Percentiles rank a stretch among this genome's conserved stretches.
These are phyloP conservation scores for Tineola bisselliella DNA, from an alignment of 2,888 invertebrate species.

Conservation along the genomic window DNA sequence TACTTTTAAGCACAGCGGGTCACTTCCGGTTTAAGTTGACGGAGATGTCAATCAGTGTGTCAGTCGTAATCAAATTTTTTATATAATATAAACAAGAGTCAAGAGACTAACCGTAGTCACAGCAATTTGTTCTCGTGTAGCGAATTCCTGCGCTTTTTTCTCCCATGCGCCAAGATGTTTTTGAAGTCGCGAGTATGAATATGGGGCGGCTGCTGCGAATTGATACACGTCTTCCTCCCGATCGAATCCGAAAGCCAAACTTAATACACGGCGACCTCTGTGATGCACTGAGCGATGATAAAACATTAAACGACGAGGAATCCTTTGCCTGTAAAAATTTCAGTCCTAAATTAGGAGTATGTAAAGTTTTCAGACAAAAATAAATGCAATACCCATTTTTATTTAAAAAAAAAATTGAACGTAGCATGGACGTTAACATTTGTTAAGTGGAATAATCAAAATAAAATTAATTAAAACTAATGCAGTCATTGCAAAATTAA, in stretches of 20 bases:
- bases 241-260: slow-evolving; percentile 94
- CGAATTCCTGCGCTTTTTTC: slow-evolving; percentile 72
- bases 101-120: slow-evolving; percentile 66
- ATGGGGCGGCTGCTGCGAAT: slow-evolving; percentile 93
- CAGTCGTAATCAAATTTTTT: too few relatives aligned
- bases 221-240: slow-evolving; percentile 95
- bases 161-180: slow-evolving; percentile 78
- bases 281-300: slow-evolving; percentile 92
- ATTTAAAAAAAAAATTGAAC: too few relatives aligned
- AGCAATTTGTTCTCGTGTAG: slow-evolving; percentile 77
- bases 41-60: too few relatives aligned
- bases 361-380: too few relatives aligned
- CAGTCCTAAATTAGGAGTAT: too few relatives aligned
- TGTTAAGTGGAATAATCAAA: too few relatives aligned
- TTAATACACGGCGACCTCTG: slow-evolving; percentile 90
- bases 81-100: too few relatives aligned
- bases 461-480: slow-evolving; percentile 16
- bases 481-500: not conserved
- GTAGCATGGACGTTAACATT: too few relatives aligned
- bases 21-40: too few relatives aligned
- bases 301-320: slow-evolving; percentile 85
- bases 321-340: slow-evolving; percentile 71
- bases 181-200: slow-evolving; percentile 92
- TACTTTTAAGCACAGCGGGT: too few relatives aligned
- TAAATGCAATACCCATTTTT: too few relatives aligned